These are phyloP conservation scores for Torymus auratus DNA, from an alignment of 2,888 invertebrate genomes.

Conservation along the genomic window DNA sequence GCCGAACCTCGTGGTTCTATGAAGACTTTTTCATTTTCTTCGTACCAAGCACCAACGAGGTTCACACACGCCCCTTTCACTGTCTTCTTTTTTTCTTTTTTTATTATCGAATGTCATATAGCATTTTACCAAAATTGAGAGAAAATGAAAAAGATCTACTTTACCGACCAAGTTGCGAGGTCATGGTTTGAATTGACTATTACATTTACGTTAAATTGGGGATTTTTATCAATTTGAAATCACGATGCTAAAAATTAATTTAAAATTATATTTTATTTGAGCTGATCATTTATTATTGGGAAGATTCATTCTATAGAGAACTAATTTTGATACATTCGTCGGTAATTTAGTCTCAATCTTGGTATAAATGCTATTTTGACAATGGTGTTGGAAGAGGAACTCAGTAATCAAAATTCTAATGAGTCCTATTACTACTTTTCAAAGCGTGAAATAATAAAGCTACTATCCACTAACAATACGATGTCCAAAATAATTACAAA, in stretches of 20 bases:
- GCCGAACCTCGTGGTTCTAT: constrained; percentile 54
- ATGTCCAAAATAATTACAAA: constrained; percentile 34
- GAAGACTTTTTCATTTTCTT: constrained; percentile 5
- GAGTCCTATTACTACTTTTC: constrained; percentile 36
- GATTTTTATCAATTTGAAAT: too few relatives aligned
- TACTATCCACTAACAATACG: constrained; percentile 43
- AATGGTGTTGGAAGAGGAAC: constrained; percentile 55
- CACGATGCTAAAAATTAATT: too few relatives aligned
- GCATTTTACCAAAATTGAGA: constrained; percentile 35
- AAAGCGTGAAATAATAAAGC: constrained; percentile 55
- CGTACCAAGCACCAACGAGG: constrained; percentile 28
- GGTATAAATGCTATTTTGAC: constrained; percentile 37
- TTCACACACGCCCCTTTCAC: constrained; percentile 34
- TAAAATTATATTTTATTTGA: too few relatives aligned
- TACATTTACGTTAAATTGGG: too few relatives aligned
- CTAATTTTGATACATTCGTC: neutral
- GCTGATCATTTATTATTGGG: too few relatives aligned
- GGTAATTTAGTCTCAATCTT: constrained; percentile 37
- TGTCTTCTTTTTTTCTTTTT: constrained; percentile 33
- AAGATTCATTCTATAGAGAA: neutral
- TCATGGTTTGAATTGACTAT: neutral
- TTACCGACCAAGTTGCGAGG: constrained; percentile 6
- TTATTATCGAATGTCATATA: constrained; percentile 38
- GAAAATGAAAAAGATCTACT: neutral
- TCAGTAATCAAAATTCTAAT: constrained; percentile 23